Base-by-base conservation (phyloP, 2,113 vertebrate species). In the Dipodomys spectabilis region DNA sequence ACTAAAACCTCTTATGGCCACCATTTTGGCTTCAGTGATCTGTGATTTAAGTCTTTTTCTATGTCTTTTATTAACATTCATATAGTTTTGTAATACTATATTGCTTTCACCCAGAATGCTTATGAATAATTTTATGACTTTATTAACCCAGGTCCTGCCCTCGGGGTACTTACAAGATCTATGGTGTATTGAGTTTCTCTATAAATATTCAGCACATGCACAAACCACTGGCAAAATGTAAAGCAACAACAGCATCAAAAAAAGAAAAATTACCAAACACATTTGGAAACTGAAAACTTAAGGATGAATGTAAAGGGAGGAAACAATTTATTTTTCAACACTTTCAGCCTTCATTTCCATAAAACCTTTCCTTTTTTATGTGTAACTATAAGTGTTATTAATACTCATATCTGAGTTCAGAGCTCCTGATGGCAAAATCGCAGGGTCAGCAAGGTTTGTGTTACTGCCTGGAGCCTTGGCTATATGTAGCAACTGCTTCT, bases 61-160 rank as follows among this genome's bases (percentile, higher is more conserved):
- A 28, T 94, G 75, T 93, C 85, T 96, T 94, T 96, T 95, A 96
- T 95, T 96, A 97, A 95, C 88, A 96, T 96, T 95, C 94, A 88
- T 88, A 86, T 81, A 94, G 74, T 94, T 96, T 86, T 88, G 11
- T 94, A 95, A 90, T 75, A 94, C 82, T 92, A 82, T 93, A 84
- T 85, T 88, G 94, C 71, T 73, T 45, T 95, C 90, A 90, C 92
- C 90, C 90, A 86, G 79, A 88, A 92, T 94, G 72, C 69, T 96
- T 96, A 96, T 95, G 96, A 97, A 96, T 96, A 97, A 97, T 96
- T 96, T 96, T 96, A 92, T 95, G 92, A 95, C 90, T 96, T 95
- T 95, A 93, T 97, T 96, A 96, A 95, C 88, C 94, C 79, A 95
- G 93, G 95, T 90, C 93, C 93, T 96, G 94, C 94, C 96, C 95